These are phyloP conservation scores for Anthopleura xanthogrammica DNA, from an alignment of 92 coral and sea anemone species.

Conservation along the genomic window DNA sequence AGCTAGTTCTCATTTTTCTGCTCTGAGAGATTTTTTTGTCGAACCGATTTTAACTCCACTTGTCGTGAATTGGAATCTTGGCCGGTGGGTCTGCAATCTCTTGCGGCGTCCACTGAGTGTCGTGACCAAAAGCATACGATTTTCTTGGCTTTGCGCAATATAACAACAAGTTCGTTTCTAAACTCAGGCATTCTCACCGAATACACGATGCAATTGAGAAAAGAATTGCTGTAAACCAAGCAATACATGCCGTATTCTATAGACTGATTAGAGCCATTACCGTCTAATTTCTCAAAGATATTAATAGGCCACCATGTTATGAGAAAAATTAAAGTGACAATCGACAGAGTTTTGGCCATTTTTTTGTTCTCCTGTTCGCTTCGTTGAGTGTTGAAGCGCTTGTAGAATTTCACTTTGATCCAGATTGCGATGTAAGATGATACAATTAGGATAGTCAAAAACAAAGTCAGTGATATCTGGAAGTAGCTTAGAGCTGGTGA, in stretches of 20 bases:
- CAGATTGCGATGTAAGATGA: constrained; percentile 8
- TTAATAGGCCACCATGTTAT: background rate
- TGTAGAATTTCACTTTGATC: background rate
- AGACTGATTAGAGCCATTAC: background rate
- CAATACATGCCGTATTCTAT: background rate
- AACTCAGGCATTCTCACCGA: constrained; percentile 4
- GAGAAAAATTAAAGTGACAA: background rate
- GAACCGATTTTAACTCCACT: background rate
- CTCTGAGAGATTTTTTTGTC: background rate
- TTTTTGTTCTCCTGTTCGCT: background rate
- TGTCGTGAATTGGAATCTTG: background rate
- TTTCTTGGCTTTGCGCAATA: background rate
- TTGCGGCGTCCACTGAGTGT: background rate
- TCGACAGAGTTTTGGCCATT: background rate
- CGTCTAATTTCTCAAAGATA: background rate
- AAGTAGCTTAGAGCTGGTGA: background rate
- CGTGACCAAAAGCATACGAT: background rate
- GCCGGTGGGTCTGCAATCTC: background rate
- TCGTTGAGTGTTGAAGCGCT: constrained; percentile 1
- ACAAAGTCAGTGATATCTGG: background rate
- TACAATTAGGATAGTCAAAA: background rate
- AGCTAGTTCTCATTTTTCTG: background rate
- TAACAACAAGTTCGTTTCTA: background rate
- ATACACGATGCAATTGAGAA: background rate
- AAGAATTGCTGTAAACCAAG: background rate